These are phyloP conservation scores for Harpagoxenus sublaevis DNA, from an alignment of 2,888 invertebrate species.

Conservation along the genomic window DNA sequence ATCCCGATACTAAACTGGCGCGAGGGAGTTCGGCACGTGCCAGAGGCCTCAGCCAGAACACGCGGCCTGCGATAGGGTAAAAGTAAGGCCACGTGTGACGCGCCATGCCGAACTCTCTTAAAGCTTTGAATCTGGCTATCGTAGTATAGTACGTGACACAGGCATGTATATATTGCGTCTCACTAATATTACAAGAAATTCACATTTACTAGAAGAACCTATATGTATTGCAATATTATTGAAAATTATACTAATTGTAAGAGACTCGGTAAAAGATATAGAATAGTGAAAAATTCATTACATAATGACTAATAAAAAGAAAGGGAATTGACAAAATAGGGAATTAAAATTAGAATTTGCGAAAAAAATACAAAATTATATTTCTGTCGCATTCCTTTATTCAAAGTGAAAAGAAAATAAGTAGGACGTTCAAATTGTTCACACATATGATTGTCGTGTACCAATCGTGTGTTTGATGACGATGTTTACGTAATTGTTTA, in stretches of 20 bases:
- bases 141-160: neutral
- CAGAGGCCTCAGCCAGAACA: conserved; percentile 5
- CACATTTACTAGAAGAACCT: neutral
- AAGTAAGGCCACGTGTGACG: neutral
- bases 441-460: neutral
- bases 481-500: conserved; percentile 39
- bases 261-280: neutral
- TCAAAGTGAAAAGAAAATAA: conserved; percentile 1
- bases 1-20: conserved; percentile 39
- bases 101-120: neutral
- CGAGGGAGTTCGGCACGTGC: conserved; percentile 39
- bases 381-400: neutral
- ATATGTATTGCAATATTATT: neutral
- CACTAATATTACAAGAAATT: conserved; percentile 3
- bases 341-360: neutral
- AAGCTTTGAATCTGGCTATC: neutral
- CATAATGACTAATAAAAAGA: neutral
- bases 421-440: neutral
- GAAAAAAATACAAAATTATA: neutral
- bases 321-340: neutral
- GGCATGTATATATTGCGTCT: neutral
- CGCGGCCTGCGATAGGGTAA: neutral
- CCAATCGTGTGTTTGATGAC: neutral
- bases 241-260: neutral
- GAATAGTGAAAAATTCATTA: no score